phyloP scores from a whole-genome alignment of 2,888 invertebrate species.

The Amphipyra berbera region DNA sequence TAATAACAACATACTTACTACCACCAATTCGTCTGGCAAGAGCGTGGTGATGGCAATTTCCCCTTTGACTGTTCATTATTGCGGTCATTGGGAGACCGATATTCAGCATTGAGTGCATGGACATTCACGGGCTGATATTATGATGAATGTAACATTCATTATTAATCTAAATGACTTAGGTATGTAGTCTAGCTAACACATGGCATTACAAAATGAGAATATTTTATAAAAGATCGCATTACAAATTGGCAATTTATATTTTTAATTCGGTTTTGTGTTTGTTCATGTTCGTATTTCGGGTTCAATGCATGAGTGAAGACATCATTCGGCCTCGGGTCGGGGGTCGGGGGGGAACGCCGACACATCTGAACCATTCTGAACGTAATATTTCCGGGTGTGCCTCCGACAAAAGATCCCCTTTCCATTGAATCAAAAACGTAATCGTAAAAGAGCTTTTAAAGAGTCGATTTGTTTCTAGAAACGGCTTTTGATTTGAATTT shows the following conservation, averaged over 20 bases:
- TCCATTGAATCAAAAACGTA: constrained; percentile 81
- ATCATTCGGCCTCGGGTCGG: constrained; percentile 8
- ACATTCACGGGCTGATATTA: too few relatives aligned
- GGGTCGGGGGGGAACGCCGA: constrained; percentile 22
- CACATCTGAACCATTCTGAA: constrained; percentile 45
- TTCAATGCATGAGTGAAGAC: constrained; percentile 46
- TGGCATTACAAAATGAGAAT: too few relatives aligned
- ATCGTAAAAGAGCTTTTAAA: constrained; percentile 78
- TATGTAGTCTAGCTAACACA: too few relatives aligned
- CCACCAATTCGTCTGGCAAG: too few relatives aligned
- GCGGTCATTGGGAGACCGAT: too few relatives aligned
- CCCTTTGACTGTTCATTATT: too few relatives aligned
- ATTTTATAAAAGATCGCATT: too few relatives aligned
- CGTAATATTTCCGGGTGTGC: constrained; percentile 77
- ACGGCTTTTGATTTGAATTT: constrained; percentile 66
- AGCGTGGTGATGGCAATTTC: too few relatives aligned
- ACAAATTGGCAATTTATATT: constrained; percentile 19
- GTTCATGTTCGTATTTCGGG: constrained; percentile 33
- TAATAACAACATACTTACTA: too few relatives aligned
- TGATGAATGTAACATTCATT: too few relatives aligned
- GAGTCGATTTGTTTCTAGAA: constrained; percentile 77
- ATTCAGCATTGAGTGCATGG: too few relatives aligned
- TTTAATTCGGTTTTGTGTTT: constrained; percentile 18
- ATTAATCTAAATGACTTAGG: too few relatives aligned
- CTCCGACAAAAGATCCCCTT: constrained; percentile 79